Percentiles rank a stretch among this genome's conserved stretches.
These are phyloP conservation scores for Aeoliscus strigatus DNA, from an alignment of 2,797 vertebrate species.

Conservation along the genomic window DNA sequence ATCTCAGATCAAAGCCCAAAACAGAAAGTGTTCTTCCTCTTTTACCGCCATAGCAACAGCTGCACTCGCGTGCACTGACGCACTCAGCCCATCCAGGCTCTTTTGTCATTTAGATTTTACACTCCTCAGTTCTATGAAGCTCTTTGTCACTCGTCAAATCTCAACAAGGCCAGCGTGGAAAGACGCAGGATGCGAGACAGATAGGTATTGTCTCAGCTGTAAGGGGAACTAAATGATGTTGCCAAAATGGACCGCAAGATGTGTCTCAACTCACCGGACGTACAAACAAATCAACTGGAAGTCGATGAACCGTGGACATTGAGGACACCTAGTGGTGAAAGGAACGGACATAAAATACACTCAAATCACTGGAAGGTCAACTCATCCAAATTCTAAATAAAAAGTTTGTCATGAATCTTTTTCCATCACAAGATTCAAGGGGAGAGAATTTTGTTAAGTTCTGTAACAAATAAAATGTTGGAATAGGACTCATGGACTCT, in stretches of 20 bases:
- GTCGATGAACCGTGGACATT: constrained; percentile 26
- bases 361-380: neutral
- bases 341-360: neutral
- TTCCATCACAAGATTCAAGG: too few relatives aligned
- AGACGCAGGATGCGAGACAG: constrained; percentile 13
- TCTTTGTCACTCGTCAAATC: constrained; percentile 57
- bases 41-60: constrained; percentile 72
- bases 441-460: too few relatives aligned
- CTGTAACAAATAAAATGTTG: too few relatives aligned
- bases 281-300: constrained; percentile 7
- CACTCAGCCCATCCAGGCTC: constrained; percentile 52
- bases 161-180: constrained; percentile 19
- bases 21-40: constrained; percentile 32
- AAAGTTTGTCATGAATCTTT: too few relatives aligned
- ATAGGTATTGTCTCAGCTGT: constrained; percentile 3
- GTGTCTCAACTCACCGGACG: constrained; percentile 14
- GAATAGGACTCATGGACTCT: too few relatives aligned
- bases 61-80: constrained; percentile 52
- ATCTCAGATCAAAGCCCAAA: constrained; percentile 52
- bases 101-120: constrained; percentile 79
- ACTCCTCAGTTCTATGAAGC: constrained; percentile 48
- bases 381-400: neutral
- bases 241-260: constrained; percentile 11
- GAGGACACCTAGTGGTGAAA: constrained; percentile 67
- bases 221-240: neutral